Percentiles rank a stretch among this genome's conserved stretches.
Evolutionary conservation across 2,113 vertebrate genomes (phyloP).

Genomic region (Sakesphorus luctuosus): DNA sequence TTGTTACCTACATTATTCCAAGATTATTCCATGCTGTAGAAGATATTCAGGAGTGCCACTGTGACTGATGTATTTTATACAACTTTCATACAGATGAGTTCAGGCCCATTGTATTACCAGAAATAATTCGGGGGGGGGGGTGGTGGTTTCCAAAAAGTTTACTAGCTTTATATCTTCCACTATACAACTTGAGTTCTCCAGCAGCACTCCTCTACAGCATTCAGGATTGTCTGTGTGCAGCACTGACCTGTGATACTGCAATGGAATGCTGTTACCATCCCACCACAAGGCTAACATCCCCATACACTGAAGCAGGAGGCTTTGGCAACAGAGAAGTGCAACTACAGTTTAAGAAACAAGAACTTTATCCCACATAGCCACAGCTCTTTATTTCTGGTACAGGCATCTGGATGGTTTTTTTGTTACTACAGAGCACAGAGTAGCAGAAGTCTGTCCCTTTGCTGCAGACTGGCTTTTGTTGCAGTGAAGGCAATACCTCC

Average conservation of each 20-base stretch:
- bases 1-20: neutral
- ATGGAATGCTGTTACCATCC: neutral
- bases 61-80: neutral
- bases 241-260: neutral
- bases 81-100: neutral
- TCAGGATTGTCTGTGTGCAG: neutral
- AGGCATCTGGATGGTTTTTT: neutral
- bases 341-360: neutral
- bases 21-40: neutral
- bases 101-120: neutral
- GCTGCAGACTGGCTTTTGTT: neutral
- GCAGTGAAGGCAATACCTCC: neutral
- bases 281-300: neutral
- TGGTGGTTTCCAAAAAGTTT: neutral
- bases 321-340: neutral
- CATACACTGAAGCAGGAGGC: neutral
- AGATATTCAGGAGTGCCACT: neutral
- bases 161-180: neutral
- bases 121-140: neutral
- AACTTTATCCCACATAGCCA: neutral
- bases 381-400: neutral
- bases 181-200: neutral
- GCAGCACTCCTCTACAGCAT: neutral
- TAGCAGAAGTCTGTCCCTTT: neutral
- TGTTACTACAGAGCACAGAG: rapidly evolving